Evolutionary conservation across 2,797 vertebrate species (phyloP), one percentile per base, ranked within the genome.

Genomic region (Xenentodon cancila): DNA sequence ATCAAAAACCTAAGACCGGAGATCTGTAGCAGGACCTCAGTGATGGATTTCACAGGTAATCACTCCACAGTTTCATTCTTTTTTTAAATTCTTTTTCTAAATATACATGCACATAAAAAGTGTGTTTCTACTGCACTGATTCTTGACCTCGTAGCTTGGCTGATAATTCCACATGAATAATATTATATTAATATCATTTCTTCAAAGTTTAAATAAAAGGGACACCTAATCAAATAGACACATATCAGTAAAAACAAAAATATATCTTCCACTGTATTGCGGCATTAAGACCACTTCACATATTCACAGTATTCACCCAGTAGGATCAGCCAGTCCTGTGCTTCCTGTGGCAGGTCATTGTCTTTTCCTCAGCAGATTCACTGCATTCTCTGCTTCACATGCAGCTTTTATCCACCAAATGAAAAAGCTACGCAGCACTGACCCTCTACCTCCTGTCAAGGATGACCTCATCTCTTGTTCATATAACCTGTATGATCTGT

Each of bases 401-500:
- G 49, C 27, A 71, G 44, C 55, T 77, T 68, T 59, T n/a, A 65
- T 49, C 62, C 34, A n/a, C 48, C 43, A 66, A 66, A 52, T 56
- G 21, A 68, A 71, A 21, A 56, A 52, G 55, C 65, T 69, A 72
- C 30, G 53, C 45, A 59, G 25, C 34, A 56, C 4, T 60, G 71
- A 72, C 49, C 55, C 59, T 69, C 60, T 46, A 71, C 53, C 50
- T 70, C 49, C 20, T 58, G 74, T 61, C 34, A 27, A 61, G 32
- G 50, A 61, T 72, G 67, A 76, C 47, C 57, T 78, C 62, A 80
- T 71, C 57, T 59, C 32, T 12, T 46, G n/a, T 53, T 68, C 67
- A 56, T 63, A 71, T 70, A 56, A 75, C 77, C 65, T 52, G 50
- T 20, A 43, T 71, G 59, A 77, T 82, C 61, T 58, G 66, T 71